Percentiles rank a stretch among this genome's conserved stretches.
Conservation (phyloP, 2,113 vertebrate species). For the Carollia perspicillata region DNA sequence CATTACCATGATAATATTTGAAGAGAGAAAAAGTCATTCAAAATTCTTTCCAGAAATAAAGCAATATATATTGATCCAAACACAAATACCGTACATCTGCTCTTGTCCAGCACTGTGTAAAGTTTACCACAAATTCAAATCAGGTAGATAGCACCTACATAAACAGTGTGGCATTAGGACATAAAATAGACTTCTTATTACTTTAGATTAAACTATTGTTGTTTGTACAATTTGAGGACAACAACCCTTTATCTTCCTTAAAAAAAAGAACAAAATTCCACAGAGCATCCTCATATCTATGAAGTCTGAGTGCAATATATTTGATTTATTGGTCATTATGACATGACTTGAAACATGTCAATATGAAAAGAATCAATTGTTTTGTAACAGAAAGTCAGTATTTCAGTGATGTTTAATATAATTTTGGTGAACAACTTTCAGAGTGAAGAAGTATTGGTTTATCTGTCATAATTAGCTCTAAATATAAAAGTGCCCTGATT, state of each 20-base stretch:
- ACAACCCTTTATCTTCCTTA: neutral
- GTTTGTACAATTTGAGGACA: neutral
- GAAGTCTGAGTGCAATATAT: neutral
- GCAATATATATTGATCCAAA: neutral
- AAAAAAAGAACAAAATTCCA: neutral
- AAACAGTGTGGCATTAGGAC: neutral
- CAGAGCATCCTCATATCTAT: neutral
- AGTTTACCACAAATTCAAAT: neutral
- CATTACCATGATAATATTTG: neutral
- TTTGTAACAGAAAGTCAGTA: neutral
- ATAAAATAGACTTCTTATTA: neutral
- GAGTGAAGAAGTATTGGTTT: slow-evolving; percentile 13
- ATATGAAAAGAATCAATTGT: neutral
- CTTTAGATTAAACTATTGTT: neutral
- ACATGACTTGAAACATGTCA: neutral
- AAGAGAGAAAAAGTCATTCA: neutral
- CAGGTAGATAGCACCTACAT: neutral
- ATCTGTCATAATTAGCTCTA: neutral
- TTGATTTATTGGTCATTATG: neutral
- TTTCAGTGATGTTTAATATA: neutral
- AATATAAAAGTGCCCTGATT: neutral
- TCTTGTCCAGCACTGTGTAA: neutral
- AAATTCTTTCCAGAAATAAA: neutral
- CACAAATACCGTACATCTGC: neutral
- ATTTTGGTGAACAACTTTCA: slow-evolving; percentile 17